Base-by-base conservation (phyloP, 2,113 vertebrate species). In the Paraplagusia blochii region DNA sequence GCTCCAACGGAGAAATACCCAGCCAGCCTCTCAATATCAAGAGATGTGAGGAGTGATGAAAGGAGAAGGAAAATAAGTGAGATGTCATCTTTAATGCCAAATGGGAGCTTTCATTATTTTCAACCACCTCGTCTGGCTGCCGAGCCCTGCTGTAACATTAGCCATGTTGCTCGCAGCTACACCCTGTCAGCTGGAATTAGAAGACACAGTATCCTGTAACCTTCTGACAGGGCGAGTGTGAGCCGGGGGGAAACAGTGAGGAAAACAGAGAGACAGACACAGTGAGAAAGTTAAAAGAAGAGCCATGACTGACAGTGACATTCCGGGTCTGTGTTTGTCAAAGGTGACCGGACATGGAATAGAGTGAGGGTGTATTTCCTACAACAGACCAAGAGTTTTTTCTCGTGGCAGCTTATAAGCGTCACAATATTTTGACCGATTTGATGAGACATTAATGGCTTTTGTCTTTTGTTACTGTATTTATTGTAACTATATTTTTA, bases 71-170 rank as follows among this genome's bases (percentile, higher is more conserved):
- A 69, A 82, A 81, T 75, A 85, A 88, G 80, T 77, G 77, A 84
- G 81, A 84, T 66, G 84, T 88, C 85, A 82, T 85, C 85, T 83
- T 76, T 82, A 81, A 85, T 85, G 58, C 55, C 46, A 36, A 86
- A 80, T 58, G 61, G 76, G 75, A 72, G 66, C 62, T 69, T 72
- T 70, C 62, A 53, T 53, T 53, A 51, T 51, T 36, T 51, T 15
- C 47, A 34, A 50, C 22, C 49, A 51, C 33, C 33, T 22, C 8
- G 63, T 67, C 76, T 72, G 76, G 65, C 76, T 74, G 53, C 64
- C 67, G 36, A 71, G 77, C 66, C 17, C 33, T 17, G 63, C 73
- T 69, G 87, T 80, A 86, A 88, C 84, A 73, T 82, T 81, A 88
- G 78, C 75, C 52, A 42, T 9, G 69, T 75, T 60, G 81, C 88